phyloP scores from a whole-genome alignment of 2,797 vertebrate species.

The Enteromius paludinosus region DNA sequence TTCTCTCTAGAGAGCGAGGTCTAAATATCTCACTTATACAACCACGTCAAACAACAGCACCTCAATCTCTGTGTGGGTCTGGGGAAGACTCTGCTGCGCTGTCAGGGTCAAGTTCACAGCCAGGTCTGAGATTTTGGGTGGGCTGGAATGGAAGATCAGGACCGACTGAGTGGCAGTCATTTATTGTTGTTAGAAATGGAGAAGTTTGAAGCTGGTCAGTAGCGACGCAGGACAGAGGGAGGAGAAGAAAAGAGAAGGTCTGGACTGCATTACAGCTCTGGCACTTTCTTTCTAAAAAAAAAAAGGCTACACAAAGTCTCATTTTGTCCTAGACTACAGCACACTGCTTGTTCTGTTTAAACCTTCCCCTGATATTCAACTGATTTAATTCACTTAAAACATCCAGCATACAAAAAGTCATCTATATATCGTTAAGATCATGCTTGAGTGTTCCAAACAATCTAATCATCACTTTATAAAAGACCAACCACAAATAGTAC shows the following conservation, averaged over 20 bases:
- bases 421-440: slow-evolving; percentile 13
- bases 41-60: slow-evolving; percentile 65
- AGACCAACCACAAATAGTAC: slow-evolving; percentile 37
- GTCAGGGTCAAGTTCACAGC: slow-evolving; percentile 46
- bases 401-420: slow-evolving; percentile 8
- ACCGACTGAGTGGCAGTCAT: slow-evolving; percentile 70
- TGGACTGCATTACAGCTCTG: slow-evolving; percentile 79
- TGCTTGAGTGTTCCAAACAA: slow-evolving; percentile 16
- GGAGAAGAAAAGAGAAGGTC: slow-evolving; percentile 65
- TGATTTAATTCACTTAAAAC: slow-evolving; percentile 22
- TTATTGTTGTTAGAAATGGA: slow-evolving; percentile 81
- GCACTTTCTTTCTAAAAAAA: slow-evolving; percentile 57
- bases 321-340: slow-evolving; percentile 34
- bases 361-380: slow-evolving; percentile 16
- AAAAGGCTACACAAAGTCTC: slow-evolving; percentile 36
- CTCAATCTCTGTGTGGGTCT: slow-evolving; percentile 23
- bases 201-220: slow-evolving; percentile 82
- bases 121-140: slow-evolving; percentile 54
- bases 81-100: not conserved
- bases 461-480: slow-evolving; percentile 48
- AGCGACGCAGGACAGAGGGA: slow-evolving; percentile 71
- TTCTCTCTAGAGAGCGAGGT: slow-evolving; percentile 65
- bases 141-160: slow-evolving; percentile 61
- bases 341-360: slow-evolving; percentile 42
- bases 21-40: slow-evolving; percentile 71